Evolutionary conservation across 2,888 invertebrate species (phyloP), one percentile per base, ranked within the genome.

Genomic region (Melinaea menophilus): DNA sequence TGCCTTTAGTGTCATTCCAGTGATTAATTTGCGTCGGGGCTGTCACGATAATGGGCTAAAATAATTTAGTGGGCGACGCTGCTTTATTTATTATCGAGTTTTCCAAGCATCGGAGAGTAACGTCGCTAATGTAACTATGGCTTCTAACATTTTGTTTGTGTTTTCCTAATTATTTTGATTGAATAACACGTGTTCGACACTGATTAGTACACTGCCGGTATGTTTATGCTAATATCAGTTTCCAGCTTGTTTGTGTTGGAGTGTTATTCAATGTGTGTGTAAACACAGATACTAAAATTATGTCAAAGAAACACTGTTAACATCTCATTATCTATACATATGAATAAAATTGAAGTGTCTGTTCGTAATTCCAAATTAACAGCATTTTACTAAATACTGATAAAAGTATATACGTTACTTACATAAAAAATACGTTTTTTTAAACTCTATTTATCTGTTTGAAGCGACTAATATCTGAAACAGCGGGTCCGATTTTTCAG

Each of bases 11-110:
- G 89, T 87, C 90, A 86, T 85, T 87, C 78, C 71, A 71, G 82
- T 88, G 88, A 90, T 89, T 89, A 88, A 90, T 90, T 86, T 82
- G 84, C 82, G 86, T 88, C 86, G 81, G 79, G 76, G 72, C 81
- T 81, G 87, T 86, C 87, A 81, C 76, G 80, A 76, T 88, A 89
- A 90, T 87, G 86, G 88, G 82, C 82, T 86, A 82, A 89, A 89
- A 88, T 90, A 85, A 88, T 89, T 88, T 87, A 88, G 85, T 86
- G 82, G 86, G 82, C 81, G 84, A 78, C 81, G 75, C 76, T 78
- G 80, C 79, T 86, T 73, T 85, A 86, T 86, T 87, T 87, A 86
- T 86, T 79, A 80, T 83, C 77, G 22, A 75, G 76, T 71, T 76
- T 75, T 73, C 73, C 72, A 73, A 75, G 77, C 75, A 75, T 82